Percentiles rank a stretch among this genome's conserved stretches.
Conservation (phyloP, 2,888 invertebrate genomes). For the Drosophila infuscata region DNA sequence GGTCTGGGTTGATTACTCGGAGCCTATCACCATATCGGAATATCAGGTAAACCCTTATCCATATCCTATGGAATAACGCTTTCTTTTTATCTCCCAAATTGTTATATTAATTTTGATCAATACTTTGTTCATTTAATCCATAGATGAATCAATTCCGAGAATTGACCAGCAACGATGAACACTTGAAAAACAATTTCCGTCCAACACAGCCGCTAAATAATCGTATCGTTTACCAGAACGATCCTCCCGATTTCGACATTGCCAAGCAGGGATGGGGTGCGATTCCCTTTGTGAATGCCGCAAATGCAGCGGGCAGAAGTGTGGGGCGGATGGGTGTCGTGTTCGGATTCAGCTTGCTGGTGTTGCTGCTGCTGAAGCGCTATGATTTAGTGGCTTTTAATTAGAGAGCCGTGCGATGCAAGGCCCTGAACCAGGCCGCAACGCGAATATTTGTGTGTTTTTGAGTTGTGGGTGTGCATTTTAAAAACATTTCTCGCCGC, state of each 20-base stretch:
- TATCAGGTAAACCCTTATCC: conserved; percentile 86
- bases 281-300: conserved; percentile 65
- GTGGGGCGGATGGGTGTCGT: conserved; percentile 5
- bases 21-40: conserved; percentile 89
- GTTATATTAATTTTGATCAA: not conserved
- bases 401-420: conserved; percentile 46
- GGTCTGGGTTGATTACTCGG: conserved; percentile 93
- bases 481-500: conserved; percentile 46
- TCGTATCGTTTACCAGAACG: conserved; percentile 86
- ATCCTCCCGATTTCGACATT: not conserved
- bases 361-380: conserved; percentile 39
- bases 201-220: conserved; percentile 92
- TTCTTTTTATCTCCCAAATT: not conserved
- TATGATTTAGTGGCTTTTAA: conserved; percentile 59
- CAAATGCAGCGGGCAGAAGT: conserved; percentile 20
- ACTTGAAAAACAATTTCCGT: conserved; percentile 91
- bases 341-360: conserved; percentile 24
- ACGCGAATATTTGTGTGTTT: conserved; percentile 8
- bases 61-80: too few relatives aligned
- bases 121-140: conserved; percentile 58
- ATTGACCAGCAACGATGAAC: conserved; percentile 88
- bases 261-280: conserved; percentile 16
- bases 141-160: conserved; percentile 91
- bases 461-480: not conserved
- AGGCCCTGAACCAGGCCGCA: conserved; percentile 7